Evolutionary conservation across 2,113 vertebrate species (phyloP).

Genomic region (Otis tarda): DNA sequence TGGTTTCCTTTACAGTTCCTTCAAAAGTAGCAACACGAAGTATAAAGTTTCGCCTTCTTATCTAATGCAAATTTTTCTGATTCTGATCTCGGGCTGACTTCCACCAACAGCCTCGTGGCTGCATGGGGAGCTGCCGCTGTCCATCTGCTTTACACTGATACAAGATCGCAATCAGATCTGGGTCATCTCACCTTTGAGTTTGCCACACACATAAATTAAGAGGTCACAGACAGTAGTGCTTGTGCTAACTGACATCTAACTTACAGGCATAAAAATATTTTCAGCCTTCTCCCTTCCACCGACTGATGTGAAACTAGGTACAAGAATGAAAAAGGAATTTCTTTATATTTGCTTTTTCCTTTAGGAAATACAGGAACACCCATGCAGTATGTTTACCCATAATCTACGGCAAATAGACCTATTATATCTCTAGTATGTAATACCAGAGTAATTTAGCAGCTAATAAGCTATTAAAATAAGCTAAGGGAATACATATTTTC

Average conservation of each 20-base stretch:
- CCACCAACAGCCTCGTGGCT: neutral
- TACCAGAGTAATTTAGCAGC: neutral
- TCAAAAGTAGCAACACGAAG: neutral
- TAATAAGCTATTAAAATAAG: neutral
- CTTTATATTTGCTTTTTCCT: neutral
- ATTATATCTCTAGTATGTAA: neutral
- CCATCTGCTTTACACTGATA: constrained; percentile 22
- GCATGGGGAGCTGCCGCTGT: neutral
- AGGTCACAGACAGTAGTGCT: neutral
- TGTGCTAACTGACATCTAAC: neutral
- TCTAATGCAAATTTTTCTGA: constrained; percentile 17
- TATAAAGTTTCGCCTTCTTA: constrained; percentile 31
- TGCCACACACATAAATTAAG: neutral
- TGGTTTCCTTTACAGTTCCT: neutral
- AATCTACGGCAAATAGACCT: neutral
- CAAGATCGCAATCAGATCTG: neutral
- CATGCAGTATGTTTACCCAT: neutral
- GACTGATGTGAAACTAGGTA: neutral
- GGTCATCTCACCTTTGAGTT: constrained; percentile 5
- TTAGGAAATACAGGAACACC: neutral
- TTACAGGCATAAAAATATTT: neutral
- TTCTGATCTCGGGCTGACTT: constrained; percentile 3
- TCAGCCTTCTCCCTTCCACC: neutral
- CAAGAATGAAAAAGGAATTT: neutral
- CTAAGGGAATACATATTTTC: neutral